Evolutionary conservation across 2,113 vertebrate genomes (phyloP), one percentile per base, ranked within the genome.

Genomic region (Vidua macroura): DNA sequence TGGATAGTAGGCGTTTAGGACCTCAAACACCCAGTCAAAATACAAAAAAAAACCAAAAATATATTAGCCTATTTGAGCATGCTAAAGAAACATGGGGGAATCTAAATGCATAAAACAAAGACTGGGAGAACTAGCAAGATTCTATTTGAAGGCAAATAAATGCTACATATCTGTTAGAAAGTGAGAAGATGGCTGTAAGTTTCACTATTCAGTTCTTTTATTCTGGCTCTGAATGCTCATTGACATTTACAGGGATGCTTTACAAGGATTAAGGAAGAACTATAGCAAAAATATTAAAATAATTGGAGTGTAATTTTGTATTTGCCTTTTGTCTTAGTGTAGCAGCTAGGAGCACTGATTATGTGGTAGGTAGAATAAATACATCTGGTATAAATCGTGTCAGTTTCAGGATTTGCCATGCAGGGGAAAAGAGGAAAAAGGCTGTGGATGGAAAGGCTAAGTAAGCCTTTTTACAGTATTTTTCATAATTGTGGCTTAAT

Each of bases 41-140:
- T 35, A 92, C 43, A 94, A 92, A 92, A 93, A 93, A 93, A 83
- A 33, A 21, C n/a, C 11, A 84, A 46, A 49, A 93, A 73, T n/a
- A 41, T 68, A 53, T 78, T 92, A 43, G 25, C 16, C n/a, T 92
- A 3, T 91, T 73, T 53, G 69, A 88, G 51, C 5, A 58, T 0
- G 7, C 30, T 82, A 28, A 70, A 86, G 33, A 77, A 90, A 63
- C 5, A 53, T 4, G 3, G 15, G 14, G 6, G 13, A 55, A 55
- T 70, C 25, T 86, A 23, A 67, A 84, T 23, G 39, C 9, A 37
- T 60, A 35, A 62, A 77, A 77, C 23, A 74, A 70, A 48, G 28
- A 43, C 41, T 46, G 4, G 7, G 11, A 79, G 24, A 83, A 87
- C 49, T 30, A 82, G 4, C 27, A 84, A 35, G 16, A 30, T 75